Evolutionary conservation across 2,888 invertebrate species (phyloP), one percentile per base, ranked within the genome.

Genomic region (Anodontia alba): DNA sequence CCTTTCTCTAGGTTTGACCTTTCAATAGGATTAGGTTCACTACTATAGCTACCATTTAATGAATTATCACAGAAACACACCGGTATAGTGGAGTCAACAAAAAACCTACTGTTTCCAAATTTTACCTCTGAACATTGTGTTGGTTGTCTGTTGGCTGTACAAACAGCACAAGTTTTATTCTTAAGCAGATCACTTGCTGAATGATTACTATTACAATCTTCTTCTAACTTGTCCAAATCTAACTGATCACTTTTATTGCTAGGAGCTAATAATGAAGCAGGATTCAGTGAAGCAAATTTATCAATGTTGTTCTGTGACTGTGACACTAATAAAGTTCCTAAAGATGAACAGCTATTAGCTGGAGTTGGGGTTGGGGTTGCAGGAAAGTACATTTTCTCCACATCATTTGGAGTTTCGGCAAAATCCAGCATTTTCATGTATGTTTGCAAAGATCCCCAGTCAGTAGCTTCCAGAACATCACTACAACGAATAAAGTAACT

Each of bases 401-500:
- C 79, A 26, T 88, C 88, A 29, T 77, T 84, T 1, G 90, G 88
- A 15, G 88, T 79, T 51, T 90, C 91, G 31, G 84, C 87, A 49
- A 88, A 80, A 8, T 80, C 82, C 49, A 90, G 72, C 38, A 86
- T 86, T 26, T 89, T 87, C 23, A 92, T 68, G 67, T 87, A 87
- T 0, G 83, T 74, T 33, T 88, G 80, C 49, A 92, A 82, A 54
- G 87, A 83, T 20, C 87, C 87, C 20, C 83, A 71, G 29, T 92
- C 91, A 7, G 86, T 80, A 20, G 83, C 89, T 95, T 96, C 90
- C 94, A 88, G 95, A 72, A 97, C 96, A 91, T 97, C 96, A 88
- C 96, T 96, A 94, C 97, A 97, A 67, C 98, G 96, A 82, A 98
- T 96, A 92, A 99, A 98, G 93, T 98, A 99, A 0, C 97, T 97